Base-by-base conservation (phyloP, 2,888 invertebrate species). In the Ornithoptera alexandrae region DNA sequence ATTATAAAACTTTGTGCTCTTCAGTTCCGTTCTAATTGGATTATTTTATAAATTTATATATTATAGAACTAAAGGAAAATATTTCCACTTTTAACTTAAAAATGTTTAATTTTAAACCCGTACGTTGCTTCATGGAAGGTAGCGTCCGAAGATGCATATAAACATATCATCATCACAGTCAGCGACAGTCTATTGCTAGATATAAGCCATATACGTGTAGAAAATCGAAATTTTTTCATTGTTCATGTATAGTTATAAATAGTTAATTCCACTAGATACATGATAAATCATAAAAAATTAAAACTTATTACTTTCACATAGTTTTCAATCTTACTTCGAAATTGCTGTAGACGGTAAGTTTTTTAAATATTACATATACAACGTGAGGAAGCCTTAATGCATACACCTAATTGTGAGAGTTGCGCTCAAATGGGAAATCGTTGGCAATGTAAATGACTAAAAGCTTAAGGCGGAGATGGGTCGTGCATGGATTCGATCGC, bases 381-480 rank as follows among this genome's bases (percentile, higher is more conserved):
- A 5, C 18, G 4, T 18, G 18, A 36, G 46, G 24, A 68, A 68
- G 58, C 39, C 53, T 59, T 62, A 46, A 61, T 6, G 1, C 30
- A 10, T 58, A 62, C 8, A 57, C 18, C 42, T 60, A 60, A 64
- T 60, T 64, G 59, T 18, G n/a, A 39, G 24, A 59, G 53, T 58
- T 69, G 57, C 65, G 15, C 58, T 59, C 42, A 39, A 30, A 68
- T 62, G 62, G 68, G 65, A 65, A 59, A 62, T 30, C 56, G 53
- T 62, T 79, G 81, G 75, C 79, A 75, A 79, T 72, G 75, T 78
- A 77, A 80, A 78, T 75, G 76, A 75, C 75, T 74, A 71, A 72
- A 75, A 77, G 78, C 78, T 81, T 73, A 76, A 84, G 83, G 82
- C 83, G 81, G 82, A 81, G 82, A 78, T 76, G 77, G 75, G 73